These are phyloP conservation scores for Drosophila paracracens DNA, from an alignment of 2,888 invertebrate genomes.

Conservation along the genomic window DNA sequence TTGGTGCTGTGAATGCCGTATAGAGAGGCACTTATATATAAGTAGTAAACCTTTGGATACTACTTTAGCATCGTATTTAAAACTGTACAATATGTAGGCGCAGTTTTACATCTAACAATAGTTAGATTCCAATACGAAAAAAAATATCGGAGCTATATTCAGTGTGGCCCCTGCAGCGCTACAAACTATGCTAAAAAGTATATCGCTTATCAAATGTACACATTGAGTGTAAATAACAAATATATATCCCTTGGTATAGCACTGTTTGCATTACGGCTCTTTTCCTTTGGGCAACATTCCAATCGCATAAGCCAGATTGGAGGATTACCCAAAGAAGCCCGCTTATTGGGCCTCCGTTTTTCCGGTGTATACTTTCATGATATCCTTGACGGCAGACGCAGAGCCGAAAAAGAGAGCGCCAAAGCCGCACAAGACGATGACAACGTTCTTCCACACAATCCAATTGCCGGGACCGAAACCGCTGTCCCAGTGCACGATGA, in stretches of 20 bases:
- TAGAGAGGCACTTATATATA: constrained; percentile 51
- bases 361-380: constrained; percentile 84
- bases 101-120: constrained; percentile 80
- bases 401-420: constrained; percentile 94
- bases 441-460: constrained; percentile 91
- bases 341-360: constrained; percentile 44
- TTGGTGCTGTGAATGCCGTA: constrained; percentile 60
- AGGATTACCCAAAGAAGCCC: neutral
- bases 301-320: neutral
- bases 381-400: constrained; percentile 88
- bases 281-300: neutral
- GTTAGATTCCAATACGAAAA: constrained; percentile 69
- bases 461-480: constrained; percentile 91
- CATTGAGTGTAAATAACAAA: constrained; percentile 59
- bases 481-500: constrained; percentile 93
- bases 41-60: constrained; percentile 28
- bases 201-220: constrained; percentile 45
- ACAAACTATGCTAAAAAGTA: constrained; percentile 55
- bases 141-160: constrained; percentile 26
- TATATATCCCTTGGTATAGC: constrained; percentile 73
- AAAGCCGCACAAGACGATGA: constrained; percentile 91
- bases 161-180: constrained; percentile 33
- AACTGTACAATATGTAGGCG: constrained; percentile 59
- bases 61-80: constrained; percentile 34
- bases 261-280: constrained; percentile 46